These are phyloP conservation scores for Rhea americana DNA, from an alignment of 2,113 vertebrate species.

Conservation along the genomic window DNA sequence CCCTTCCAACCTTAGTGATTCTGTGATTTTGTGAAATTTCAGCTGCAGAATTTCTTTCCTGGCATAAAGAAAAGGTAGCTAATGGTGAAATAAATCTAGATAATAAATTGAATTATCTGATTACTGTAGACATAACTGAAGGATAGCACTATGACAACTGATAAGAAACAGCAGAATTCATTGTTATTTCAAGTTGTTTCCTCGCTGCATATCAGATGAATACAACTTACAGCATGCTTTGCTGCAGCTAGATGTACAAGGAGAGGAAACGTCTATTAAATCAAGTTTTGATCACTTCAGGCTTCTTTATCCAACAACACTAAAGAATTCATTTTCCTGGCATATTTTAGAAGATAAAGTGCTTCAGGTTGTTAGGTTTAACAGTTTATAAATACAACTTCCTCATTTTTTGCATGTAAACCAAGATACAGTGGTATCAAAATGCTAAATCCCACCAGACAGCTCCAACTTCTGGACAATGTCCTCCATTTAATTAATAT, in stretches of 20 bases:
- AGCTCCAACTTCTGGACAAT: background rate
- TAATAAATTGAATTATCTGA: background rate
- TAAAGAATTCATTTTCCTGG: background rate
- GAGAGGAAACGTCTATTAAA: background rate
- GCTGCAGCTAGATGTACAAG: background rate
- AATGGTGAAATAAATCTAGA: background rate
- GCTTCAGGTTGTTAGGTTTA: background rate
- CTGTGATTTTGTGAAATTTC: background rate
- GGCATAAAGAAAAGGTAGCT: background rate
- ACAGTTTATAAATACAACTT: background rate
- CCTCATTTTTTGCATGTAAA: rapidly evolving
- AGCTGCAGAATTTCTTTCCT: background rate
- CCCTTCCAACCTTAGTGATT: too few species aligned
- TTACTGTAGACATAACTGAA: background rate
- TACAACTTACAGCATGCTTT: background rate
- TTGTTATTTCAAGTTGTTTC: background rate
- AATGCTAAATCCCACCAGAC: background rate
- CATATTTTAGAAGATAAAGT: background rate
- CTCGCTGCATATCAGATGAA: background rate
- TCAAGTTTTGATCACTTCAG: background rate
- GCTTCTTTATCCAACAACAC: background rate
- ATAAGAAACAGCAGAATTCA: background rate
- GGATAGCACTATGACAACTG: background rate
- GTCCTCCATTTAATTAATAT: background rate
- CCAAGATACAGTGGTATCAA: background rate